phyloP scores from a whole-genome alignment of 2,113 vertebrate genomes.

The Pardalotus punctatus region DNA sequence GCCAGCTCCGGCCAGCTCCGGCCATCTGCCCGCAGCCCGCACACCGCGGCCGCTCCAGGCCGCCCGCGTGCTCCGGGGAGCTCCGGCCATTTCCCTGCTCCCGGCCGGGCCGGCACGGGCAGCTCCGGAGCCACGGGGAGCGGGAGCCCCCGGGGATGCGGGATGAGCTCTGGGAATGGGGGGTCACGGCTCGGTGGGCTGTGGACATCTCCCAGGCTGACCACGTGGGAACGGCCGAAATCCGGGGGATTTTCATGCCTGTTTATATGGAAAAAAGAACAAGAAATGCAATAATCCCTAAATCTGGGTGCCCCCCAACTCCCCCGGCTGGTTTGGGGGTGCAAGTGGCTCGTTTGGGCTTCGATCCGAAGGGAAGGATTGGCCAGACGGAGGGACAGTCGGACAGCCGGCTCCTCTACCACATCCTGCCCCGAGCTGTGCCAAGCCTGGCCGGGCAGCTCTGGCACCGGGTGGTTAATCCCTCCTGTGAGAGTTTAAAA shows the following conservation, averaged over 20 bases:
- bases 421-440: background rate
- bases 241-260: rapidly evolving
- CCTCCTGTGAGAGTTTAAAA: background rate
- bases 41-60: background rate
- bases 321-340: background rate
- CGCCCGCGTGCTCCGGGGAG: background rate
- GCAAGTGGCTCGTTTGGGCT: background rate
- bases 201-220: rapidly evolving
- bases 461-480: background rate
- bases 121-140: background rate
- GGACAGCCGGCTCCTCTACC: background rate
- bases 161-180: rapidly evolving
- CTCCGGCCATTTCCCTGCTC: background rate
- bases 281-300: background rate
- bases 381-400: background rate
- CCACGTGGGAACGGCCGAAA: rapidly evolving
- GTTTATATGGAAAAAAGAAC: background rate
- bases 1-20: background rate
- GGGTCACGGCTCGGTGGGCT: background rate
- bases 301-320: too few relatives aligned
- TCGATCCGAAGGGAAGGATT: background rate
- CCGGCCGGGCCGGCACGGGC: background rate
- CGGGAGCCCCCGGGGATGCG: rapidly evolving
- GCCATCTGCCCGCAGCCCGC: background rate
- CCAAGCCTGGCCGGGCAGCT: background rate